Evolutionary conservation across 2,113 vertebrate genomes (phyloP).

Genomic region (Pungitius pungitius): DNA sequence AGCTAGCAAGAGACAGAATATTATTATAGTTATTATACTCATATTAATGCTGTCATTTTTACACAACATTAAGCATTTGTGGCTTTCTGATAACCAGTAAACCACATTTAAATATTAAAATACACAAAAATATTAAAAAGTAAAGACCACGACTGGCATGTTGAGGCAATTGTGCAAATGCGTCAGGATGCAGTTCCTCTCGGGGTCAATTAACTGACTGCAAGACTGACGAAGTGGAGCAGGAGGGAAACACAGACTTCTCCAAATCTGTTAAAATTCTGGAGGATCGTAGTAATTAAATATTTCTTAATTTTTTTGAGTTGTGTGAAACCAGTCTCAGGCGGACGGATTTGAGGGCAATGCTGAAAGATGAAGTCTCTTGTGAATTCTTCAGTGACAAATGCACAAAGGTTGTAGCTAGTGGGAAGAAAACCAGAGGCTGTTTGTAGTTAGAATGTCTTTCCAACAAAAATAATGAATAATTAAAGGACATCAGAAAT

Average conservation of each 20-base stretch:
- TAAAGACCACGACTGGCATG: background rate
- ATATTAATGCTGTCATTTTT: background rate
- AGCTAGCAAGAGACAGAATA: background rate
- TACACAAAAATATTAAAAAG: constrained; percentile 16
- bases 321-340: background rate
- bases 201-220: background rate
- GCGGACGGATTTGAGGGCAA: background rate
- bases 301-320: background rate
- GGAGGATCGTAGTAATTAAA: background rate
- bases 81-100: background rate
- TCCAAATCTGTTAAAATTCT: background rate
- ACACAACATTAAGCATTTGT: background rate
- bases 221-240: constrained; percentile 1
- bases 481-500: background rate
- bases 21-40: too few relatives aligned
- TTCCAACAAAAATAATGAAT: background rate
- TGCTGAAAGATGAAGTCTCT: background rate
- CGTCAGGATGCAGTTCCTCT: constrained; percentile 38
- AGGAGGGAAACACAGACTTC: constrained; percentile 23
- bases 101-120: background rate
- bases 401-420: background rate
- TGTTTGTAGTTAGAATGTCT: background rate
- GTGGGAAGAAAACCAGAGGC: background rate
- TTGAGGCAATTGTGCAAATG: constrained; percentile 16
- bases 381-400: background rate